Evolutionary conservation across 1,140 invertebrate species (phyloP), one percentile per base, ranked within the genome.

Genomic region (Vanessa tameamea): DNA sequence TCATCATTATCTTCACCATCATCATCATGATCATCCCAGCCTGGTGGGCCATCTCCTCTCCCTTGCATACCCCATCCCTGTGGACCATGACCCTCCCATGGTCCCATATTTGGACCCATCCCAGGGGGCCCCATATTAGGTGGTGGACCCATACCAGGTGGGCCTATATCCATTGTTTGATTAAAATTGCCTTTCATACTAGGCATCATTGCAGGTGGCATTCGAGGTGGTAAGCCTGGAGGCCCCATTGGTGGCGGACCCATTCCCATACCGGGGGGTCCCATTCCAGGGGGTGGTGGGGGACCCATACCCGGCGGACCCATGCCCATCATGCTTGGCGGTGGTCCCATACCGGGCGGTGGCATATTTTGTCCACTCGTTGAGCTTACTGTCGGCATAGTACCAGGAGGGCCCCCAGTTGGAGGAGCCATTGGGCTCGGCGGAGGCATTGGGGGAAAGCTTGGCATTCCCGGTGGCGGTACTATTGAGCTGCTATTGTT

Each of bases 381-480:
- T 20, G 82, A 81, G 23, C 61, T 70, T 5, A 85, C 85, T n/a
- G 88, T 82, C 13, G 86, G 84, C 80, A 88, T 87, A 11, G 78
- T 67, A 23, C 87, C 89, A 0, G 87, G 85, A 1, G 88, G 87
- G n/a, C 84, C 88, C 77, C 88, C 86, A 12, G 84, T 81, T 14
- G 83, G 80, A 4, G 83, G 71, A 11, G 78, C 79, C 78, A 87
- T 85, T n/a, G 86, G 71, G 5, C 87, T 87, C 4, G 88, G 87
- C 20, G 89, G 89, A 4, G 88, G 88, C 85, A 90, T 91, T 43
- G 88, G 84, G 23, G 88, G 88, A 83, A 88, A 91, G 67, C 70
- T 85, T 73, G 87, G 78, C 82, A 92, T 88, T 14, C 85, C 87
- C 73, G 90, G 91, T 15, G 90, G 91, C 14, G 92, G 89, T 55